Conservation (phyloP, 2,888 invertebrate species). For the Archips xylosteana region DNA sequence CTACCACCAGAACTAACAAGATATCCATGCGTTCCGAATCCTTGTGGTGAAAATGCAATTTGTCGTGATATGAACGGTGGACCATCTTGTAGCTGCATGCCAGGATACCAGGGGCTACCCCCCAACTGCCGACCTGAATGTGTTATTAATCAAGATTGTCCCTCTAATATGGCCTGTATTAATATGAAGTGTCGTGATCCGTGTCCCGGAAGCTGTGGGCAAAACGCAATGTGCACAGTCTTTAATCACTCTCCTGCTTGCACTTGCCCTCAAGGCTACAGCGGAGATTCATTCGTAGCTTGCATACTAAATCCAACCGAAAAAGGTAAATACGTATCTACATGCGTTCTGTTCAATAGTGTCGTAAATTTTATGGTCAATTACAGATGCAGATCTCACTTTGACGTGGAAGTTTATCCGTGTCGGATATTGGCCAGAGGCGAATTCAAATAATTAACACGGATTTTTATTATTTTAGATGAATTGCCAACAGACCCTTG, state of each 20-base stretch:
- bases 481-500: conserved; percentile 86
- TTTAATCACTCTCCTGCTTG: conserved; percentile 90
- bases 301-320: conserved; percentile 84
- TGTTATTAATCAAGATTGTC: conserved; percentile 89
- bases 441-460: not conserved
- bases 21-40: conserved; percentile 89
- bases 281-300: conserved; percentile 91
- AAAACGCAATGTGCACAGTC: conserved; percentile 87
- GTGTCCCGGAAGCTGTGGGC: conserved; percentile 90
- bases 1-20: conserved; percentile 66
- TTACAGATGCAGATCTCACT: too few species aligned
- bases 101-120: conserved; percentile 88
- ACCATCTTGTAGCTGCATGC: conserved; percentile 88
- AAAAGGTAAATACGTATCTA: conserved; percentile 59
- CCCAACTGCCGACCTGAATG: conserved; percentile 91
- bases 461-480: conserved; percentile 61
- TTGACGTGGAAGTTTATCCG: too few species aligned
- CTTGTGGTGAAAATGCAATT: conserved; percentile 88
- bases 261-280: conserved; percentile 88
- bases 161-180: conserved; percentile 90
- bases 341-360: too few species aligned
- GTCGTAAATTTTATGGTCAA: too few species aligned
- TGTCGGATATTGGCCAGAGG: not conserved
- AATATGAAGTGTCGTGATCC: conserved; percentile 90
- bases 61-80: conserved; percentile 86